Evolutionary conservation across 2,797 vertebrate species (phyloP).

Genomic region (Sebastes trivittatus): DNA sequence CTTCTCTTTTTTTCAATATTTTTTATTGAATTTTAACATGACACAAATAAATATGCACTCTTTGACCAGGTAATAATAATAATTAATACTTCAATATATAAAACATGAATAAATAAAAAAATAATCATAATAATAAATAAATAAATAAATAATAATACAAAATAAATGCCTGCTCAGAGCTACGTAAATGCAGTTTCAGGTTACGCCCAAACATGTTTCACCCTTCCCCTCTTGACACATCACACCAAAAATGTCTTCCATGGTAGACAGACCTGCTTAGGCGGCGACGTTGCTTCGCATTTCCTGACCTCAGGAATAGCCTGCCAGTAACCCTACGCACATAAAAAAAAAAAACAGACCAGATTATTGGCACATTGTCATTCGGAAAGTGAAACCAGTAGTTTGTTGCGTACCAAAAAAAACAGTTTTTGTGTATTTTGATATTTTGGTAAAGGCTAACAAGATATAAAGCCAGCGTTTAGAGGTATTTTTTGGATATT

Average conservation of each 20-base stretch:
- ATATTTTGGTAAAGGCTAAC: neutral
- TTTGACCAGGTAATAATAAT: neutral
- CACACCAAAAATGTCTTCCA: neutral
- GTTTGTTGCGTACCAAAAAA: neutral
- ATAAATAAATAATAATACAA: neutral
- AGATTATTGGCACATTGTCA: neutral
- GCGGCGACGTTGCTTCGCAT: conserved; percentile 7
- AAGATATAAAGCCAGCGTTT: neutral
- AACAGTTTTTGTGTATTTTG: neutral
- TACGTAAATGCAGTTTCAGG: neutral
- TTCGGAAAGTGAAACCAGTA: neutral
- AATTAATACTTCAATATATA: neutral
- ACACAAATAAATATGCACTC: neutral
- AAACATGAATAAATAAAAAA: neutral
- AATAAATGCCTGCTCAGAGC: neutral
- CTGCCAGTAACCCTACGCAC: neutral
- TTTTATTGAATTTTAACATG: neutral
- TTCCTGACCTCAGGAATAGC: neutral
- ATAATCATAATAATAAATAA: neutral
- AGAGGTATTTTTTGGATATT: neutral
- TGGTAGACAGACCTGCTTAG: neutral
- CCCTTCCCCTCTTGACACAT: neutral
- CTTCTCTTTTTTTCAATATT: neutral
- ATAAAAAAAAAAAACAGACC: neutral
- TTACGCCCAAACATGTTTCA: neutral